Percentiles rank a stretch among this genome's conserved stretches.
Evolutionary conservation across 2,888 invertebrate species (phyloP).

Genomic region (Phalangium opilio): DNA sequence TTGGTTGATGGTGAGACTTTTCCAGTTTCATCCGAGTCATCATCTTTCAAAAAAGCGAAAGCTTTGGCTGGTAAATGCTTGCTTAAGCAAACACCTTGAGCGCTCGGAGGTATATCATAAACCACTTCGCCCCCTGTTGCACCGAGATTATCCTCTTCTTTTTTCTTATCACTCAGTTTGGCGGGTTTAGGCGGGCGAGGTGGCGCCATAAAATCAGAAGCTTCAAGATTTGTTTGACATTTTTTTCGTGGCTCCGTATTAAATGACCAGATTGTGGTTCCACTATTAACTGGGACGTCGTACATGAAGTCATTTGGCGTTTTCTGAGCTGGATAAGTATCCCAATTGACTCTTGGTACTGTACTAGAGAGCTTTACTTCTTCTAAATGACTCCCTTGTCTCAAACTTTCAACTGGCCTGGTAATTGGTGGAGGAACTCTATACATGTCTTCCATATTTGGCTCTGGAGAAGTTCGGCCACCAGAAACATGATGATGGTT

Average conservation of each 20-base stretch:
- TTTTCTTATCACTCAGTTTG: slow-evolving; percentile 35
- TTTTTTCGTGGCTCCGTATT: slow-evolving; percentile 7
- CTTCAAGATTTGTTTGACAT: not conserved
- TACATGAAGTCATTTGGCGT: not conserved
- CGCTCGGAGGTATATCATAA: slow-evolving; percentile 14
- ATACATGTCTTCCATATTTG: slow-evolving; percentile 6
- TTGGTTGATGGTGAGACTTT: slow-evolving; percentile 7
- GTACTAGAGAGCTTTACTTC: slow-evolving; percentile 2
- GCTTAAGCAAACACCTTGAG: slow-evolving; percentile 5
- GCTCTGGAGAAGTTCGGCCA: not conserved
- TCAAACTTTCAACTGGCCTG: not conserved
- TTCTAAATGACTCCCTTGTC: slow-evolving; percentile 2
- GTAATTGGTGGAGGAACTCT: slow-evolving; percentile 8
- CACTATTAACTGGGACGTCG: not conserved
- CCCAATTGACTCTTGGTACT: slow-evolving; percentile 20
- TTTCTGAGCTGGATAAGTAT: slow-evolving; percentile 19
- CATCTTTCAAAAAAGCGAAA: slow-evolving; percentile 9
- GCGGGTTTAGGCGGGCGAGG: slow-evolving; percentile 62
- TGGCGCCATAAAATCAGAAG: slow-evolving; percentile 33
- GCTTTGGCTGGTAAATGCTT: slow-evolving; percentile 3
- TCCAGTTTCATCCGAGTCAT: slow-evolving; percentile 1
- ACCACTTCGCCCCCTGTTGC: slow-evolving; percentile 6
- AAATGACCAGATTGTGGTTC: slow-evolving; percentile 6
- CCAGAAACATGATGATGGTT: slow-evolving; percentile 6
- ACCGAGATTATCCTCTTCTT: slow-evolving; percentile 12